phyloP scores from a whole-genome alignment of 2,797 vertebrate species.

The Anolis apletophallus region DNA sequence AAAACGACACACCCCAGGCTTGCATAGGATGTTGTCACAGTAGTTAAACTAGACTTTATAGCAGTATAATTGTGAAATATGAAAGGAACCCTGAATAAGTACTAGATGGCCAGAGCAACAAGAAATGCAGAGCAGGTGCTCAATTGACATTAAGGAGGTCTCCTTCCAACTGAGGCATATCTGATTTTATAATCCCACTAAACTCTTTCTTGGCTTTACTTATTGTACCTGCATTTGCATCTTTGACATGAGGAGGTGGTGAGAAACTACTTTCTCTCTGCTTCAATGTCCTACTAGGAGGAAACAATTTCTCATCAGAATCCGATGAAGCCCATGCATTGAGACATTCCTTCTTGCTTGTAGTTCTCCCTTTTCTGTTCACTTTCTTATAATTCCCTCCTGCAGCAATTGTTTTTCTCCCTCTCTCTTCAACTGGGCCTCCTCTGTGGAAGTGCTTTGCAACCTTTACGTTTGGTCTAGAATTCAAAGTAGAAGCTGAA shows the following conservation, averaged over 20 bases:
- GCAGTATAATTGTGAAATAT: not conserved
- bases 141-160: conserved; percentile 10
- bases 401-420: conserved; percentile 7
- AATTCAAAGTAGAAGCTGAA: conserved; percentile 52
- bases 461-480: conserved; percentile 53
- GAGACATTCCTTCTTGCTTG: conserved; percentile 39
- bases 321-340: conserved; percentile 27
- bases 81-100: not conserved
- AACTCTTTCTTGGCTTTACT: not conserved
- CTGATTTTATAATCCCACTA: not conserved
- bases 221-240: conserved; percentile 50
- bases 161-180: conserved; percentile 25
- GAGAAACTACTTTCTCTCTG: conserved; percentile 32
- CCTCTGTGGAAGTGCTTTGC: conserved; percentile 29
- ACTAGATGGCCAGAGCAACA: not conserved
- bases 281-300: conserved; percentile 44
- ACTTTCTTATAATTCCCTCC: conserved; percentile 23
- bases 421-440: conserved; percentile 22
- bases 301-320: conserved; percentile 40
- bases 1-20: too few relatives aligned
- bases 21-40: too few relatives aligned
- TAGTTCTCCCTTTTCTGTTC: conserved; percentile 48
- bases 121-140: conserved; percentile 8
- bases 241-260: not conserved
- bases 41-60: too few relatives aligned